Evolutionary conservation across 2,888 invertebrate species (phyloP).

Genomic region (Mallateleia sp.): DNA sequence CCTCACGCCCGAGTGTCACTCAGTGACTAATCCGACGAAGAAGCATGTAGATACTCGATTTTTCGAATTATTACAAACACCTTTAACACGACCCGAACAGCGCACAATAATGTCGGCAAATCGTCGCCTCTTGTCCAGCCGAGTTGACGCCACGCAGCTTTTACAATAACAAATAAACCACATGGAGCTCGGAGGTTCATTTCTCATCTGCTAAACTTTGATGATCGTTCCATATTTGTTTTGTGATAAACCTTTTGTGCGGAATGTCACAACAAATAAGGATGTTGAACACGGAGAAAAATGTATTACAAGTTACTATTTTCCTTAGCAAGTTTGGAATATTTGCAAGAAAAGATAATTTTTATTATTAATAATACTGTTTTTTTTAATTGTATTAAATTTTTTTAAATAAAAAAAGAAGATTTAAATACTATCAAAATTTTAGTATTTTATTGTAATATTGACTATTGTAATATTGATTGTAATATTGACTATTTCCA

Average conservation of each 20-base stretch:
- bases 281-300: too few species aligned
- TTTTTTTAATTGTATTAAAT: too few species aligned
- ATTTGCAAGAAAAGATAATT: too few species aligned
- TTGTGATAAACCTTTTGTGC: neutral
- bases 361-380: too few species aligned
- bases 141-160: slow-evolving; percentile 35
- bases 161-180: slow-evolving; percentile 27
- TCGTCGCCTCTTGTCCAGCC: slow-evolving; percentile 32
- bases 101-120: slow-evolving; percentile 39
- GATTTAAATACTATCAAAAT: too few species aligned
- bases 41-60: slow-evolving; percentile 48
- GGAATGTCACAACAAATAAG: slow-evolving; percentile 34
- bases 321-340: too few species aligned
- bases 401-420: too few species aligned
- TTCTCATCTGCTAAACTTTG: slow-evolving; percentile 14
- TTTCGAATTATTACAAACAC: slow-evolving; percentile 53
- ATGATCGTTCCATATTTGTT: slow-evolving; percentile 28
- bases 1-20: slow-evolving; percentile 70
- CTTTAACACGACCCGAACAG: slow-evolving; percentile 26
- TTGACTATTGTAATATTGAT: too few species aligned
- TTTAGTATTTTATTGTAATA: too few species aligned
- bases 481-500: too few species aligned
- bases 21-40: slow-evolving; percentile 54
- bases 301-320: too few species aligned
- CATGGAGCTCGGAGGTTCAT: neutral